A percentile compares a stretch with the other conserved stretches of the same genome.
Evolutionary conservation across 2,888 invertebrate genomes (phyloP).

Genomic region (Trypoxylon attenuatum): DNA sequence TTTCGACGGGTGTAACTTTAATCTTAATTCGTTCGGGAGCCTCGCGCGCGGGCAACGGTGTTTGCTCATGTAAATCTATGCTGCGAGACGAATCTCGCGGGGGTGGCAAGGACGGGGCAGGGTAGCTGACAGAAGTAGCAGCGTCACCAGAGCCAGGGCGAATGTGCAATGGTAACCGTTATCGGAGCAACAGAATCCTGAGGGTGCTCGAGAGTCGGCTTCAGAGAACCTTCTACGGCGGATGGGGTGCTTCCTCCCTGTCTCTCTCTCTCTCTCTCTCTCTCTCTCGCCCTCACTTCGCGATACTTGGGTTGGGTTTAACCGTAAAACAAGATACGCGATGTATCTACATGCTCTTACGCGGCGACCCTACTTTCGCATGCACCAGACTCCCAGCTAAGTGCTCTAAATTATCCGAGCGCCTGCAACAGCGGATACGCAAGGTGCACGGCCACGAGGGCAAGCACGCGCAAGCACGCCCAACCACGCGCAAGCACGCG

Average conservation of each 20-base stretch:
- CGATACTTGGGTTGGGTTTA: slow-evolving; percentile 54
- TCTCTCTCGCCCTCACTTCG: slow-evolving; percentile 33
- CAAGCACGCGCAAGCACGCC: no score
- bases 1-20: slow-evolving; percentile 43
- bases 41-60: slow-evolving; percentile 35
- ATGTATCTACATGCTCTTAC: slow-evolving; percentile 41
- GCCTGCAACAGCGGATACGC: slow-evolving; percentile 43
- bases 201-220: slow-evolving; percentile 30
- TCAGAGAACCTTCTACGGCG: slow-evolving; percentile 9
- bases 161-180: slow-evolving; percentile 32
- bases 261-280: slow-evolving; percentile 34
- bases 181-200: slow-evolving; percentile 29
- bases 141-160: slow-evolving; percentile 9
- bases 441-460: slow-evolving; percentile 12
- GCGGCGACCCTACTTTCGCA: slow-evolving; percentile 47
- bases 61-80: slow-evolving; percentile 64
- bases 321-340: slow-evolving; percentile 53
- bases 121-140: slow-evolving; percentile 31
- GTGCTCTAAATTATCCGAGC: slow-evolving; percentile 57
- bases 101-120: slow-evolving; percentile 38
- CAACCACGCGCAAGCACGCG: no score
- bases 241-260: slow-evolving; percentile 18
- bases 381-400: slow-evolving; percentile 48
- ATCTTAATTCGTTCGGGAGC: slow-evolving; percentile 61
- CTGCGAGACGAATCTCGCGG: no score